These are phyloP conservation scores for Falco columbarius DNA, from an alignment of 2,797 vertebrate genomes.

Conservation along the genomic window DNA sequence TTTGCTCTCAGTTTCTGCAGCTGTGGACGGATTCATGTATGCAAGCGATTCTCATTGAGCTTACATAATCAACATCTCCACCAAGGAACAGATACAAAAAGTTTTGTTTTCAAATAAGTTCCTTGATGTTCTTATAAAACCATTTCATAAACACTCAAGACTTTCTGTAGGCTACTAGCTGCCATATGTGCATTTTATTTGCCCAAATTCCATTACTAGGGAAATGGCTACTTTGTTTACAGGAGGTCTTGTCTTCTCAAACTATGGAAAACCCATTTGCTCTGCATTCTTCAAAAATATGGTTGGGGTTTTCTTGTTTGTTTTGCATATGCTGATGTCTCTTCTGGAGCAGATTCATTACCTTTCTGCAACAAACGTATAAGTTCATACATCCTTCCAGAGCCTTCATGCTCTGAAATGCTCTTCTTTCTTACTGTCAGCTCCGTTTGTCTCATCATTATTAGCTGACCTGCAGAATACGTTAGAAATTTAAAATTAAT, in stretches of 20 bases:
- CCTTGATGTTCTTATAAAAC: neutral
- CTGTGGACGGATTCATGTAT: neutral
- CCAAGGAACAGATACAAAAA: neutral
- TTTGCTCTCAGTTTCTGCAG: neutral
- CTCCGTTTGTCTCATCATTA: slow-evolving; percentile 36
- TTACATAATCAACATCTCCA: neutral
- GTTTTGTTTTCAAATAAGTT: neutral
- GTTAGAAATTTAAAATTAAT: slow-evolving; percentile 33
- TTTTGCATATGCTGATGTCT: neutral
- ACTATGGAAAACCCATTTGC: neutral
- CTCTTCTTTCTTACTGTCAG: slow-evolving; percentile 41
- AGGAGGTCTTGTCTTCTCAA: neutral
- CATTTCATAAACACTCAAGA: neutral
- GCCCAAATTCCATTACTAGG: neutral
- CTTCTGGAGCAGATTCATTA: slow-evolving; percentile 40
- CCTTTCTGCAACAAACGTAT: slow-evolving; percentile 41
- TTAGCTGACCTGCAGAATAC: slow-evolving; percentile 46
- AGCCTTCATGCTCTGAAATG: slow-evolving; percentile 54
- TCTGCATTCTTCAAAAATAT: neutral
- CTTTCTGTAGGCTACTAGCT: neutral
- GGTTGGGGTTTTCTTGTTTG: neutral
- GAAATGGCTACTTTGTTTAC: neutral
- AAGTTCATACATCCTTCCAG: slow-evolving; percentile 51
- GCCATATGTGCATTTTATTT: neutral
- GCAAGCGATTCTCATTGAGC: neutral